phyloP scores from a whole-genome alignment of 1,140 invertebrate species.

The Mycetomoellerius zeteki region DNA sequence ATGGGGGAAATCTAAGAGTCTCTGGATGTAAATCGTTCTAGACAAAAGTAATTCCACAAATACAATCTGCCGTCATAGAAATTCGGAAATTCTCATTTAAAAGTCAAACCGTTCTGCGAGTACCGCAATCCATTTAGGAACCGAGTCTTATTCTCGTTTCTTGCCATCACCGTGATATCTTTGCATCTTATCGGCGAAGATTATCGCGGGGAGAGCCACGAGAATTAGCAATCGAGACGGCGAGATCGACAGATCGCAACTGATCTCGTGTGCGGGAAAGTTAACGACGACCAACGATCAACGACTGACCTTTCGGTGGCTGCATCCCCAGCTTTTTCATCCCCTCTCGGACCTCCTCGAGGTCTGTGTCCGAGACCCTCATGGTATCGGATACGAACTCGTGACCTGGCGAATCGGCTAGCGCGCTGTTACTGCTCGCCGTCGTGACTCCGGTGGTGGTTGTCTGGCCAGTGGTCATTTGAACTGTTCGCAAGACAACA shows the following conservation, averaged over 20 bases:
- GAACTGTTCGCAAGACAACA: conserved; percentile 84
- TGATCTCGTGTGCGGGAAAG: neutral
- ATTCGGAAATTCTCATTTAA: conserved; percentile 1
- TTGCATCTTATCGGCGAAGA: neutral
- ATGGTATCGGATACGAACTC: conserved; percentile 92
- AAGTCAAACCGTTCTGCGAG: conserved; percentile 4
- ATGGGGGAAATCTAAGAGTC: neutral
- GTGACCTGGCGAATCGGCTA: conserved; percentile 82
- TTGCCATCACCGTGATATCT: neutral
- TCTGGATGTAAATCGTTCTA: neutral
- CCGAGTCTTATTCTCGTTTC: neutral
- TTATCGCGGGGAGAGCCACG: conserved; percentile 11
- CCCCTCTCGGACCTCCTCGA: conserved; percentile 90
- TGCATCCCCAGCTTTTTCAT: conserved; percentile 90
- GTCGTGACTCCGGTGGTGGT: conserved; percentile 66
- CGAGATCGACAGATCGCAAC: neutral
- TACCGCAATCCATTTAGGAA: neutral
- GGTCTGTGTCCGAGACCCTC: conserved; percentile 88
- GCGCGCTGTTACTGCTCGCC: conserved; percentile 68
- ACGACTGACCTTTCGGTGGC: conserved; percentile 84
- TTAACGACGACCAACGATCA: conserved; percentile 75
- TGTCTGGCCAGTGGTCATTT: conserved; percentile 78
- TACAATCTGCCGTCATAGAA: neutral
- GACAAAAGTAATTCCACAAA: neutral
- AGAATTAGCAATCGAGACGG: neutral